Percentiles rank a stretch among this genome's conserved stretches.
Conservation (phyloP, 2,797 vertebrate genomes). For the Mus spretus region DNA sequence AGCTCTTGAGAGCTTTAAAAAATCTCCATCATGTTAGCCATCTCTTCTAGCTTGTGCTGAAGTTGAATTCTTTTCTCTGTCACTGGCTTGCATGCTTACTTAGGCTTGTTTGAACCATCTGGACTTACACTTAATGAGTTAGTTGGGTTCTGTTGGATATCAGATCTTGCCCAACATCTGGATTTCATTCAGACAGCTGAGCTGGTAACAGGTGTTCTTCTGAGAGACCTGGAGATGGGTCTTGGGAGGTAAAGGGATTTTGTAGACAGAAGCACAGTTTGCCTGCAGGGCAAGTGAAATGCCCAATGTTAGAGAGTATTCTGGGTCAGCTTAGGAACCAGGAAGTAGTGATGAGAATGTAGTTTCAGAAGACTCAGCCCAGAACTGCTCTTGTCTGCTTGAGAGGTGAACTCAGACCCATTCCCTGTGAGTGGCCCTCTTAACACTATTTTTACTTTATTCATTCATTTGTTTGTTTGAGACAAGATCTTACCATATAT, state of each 20-base stretch:
- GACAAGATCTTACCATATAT: neutral
- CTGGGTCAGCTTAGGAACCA: neutral
- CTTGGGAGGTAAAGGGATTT: conserved; percentile 12
- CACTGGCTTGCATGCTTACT: neutral
- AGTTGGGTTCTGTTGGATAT: neutral
- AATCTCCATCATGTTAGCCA: neutral
- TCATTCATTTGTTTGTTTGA: neutral
- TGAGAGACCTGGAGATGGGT: neutral
- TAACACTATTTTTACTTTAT: neutral
- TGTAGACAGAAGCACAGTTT: conserved; percentile 12
- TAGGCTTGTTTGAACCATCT: conserved; percentile 27
- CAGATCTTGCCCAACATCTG: conserved; percentile 53
- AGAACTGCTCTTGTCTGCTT: neutral
- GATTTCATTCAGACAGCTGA: conserved; percentile 38
- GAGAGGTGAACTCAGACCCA: neutral
- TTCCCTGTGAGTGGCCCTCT: neutral
- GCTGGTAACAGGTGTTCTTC: neutral
- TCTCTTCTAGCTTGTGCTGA: neutral
- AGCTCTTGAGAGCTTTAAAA: neutral
- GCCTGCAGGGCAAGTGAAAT: conserved; percentile 38
- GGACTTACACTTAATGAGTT: neutral
- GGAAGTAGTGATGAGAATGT: neutral
- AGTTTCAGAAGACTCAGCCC: neutral
- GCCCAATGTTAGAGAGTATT: neutral
- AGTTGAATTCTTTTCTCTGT: neutral